phyloP scores from a whole-genome alignment of 2,797 vertebrate genomes.

The Prionace glauca region DNA sequence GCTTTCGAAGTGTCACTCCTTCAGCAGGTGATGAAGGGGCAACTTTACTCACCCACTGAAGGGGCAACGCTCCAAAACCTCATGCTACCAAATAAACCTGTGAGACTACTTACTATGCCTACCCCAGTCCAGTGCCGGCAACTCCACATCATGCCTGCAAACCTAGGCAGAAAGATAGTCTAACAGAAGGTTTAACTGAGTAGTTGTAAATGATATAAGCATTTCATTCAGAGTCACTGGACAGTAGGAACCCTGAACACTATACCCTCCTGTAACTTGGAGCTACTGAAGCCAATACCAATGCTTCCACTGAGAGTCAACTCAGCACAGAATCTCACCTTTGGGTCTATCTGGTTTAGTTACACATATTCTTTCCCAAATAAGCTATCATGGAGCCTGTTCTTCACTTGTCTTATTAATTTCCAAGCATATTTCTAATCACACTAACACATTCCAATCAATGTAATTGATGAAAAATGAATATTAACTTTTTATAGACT shows the following conservation, averaged over 20 bases:
- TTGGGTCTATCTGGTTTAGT: neutral
- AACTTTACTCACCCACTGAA: no score
- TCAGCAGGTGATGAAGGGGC: no score
- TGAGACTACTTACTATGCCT: no score
- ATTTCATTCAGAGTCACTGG: neutral
- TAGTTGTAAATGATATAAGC: neutral
- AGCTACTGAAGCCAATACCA: neutral
- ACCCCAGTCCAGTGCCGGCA: no score
- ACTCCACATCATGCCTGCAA: neutral
- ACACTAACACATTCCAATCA: neutral
- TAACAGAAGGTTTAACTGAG: neutral
- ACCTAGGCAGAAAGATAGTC: neutral
- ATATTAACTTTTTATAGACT: neutral
- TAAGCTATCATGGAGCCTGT: neutral
- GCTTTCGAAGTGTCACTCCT: no score
- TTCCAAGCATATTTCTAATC: neutral
- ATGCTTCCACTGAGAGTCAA: neutral
- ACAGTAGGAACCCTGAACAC: neutral
- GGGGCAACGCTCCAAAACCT: no score
- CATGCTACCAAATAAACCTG: no score
- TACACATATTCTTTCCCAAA: neutral
- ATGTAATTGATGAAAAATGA: neutral
- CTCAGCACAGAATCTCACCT: neutral
- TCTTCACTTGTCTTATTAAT: neutral
- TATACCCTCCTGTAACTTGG: neutral